Evolutionary conservation across 2,113 vertebrate species (phyloP), one percentile per base, ranked within the genome.

Genomic region (Petromus typicus): DNA sequence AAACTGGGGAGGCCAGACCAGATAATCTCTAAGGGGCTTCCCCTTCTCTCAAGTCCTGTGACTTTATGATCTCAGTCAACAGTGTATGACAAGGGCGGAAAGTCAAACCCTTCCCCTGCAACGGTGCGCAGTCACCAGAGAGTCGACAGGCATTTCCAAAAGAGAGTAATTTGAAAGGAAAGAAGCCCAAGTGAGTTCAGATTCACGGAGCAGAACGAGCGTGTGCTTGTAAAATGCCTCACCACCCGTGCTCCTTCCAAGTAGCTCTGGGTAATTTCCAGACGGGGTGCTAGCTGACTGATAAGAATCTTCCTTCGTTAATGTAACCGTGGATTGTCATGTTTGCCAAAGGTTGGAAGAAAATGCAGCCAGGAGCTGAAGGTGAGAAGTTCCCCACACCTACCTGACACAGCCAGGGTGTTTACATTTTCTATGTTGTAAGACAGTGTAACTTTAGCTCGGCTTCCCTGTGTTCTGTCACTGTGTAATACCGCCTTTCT

Each of bases 281-380:
- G 83, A 40, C 79, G 4, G 40, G 45, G 64, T 63, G 73, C 56
- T 66, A 63, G 43, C 91, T 30, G 78, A 34, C 89, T 51, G 96
- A 97, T 94, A 91, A 95, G 89, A 51, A 95, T 96, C 95, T 30
- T 51, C 76, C 95, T 92, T 88, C 7, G 2, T 95, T 89, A 91
- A 51, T 27, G 57, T 67, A 95, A 56, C 61, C 13, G 16, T 3
- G 2, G 57, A 61, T 89, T 90, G 76, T 64, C 80, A 32, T 66
- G 63, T 83, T 96, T 96, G 94, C 86, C 91, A 95, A 89, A 93
- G 67, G 48, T 2, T 92, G 93, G 20, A 51, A 94, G 73, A 66
- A 89, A 92, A 75, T 3, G 32, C 56, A 94, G 86, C 91, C 91
- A 93, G 80, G 66, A 95, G 61, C 71, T 88, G 12, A 75, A 89